Evolutionary conservation across 2,888 invertebrate genomes (phyloP).

Genomic region (Thera obeliscata): DNA sequence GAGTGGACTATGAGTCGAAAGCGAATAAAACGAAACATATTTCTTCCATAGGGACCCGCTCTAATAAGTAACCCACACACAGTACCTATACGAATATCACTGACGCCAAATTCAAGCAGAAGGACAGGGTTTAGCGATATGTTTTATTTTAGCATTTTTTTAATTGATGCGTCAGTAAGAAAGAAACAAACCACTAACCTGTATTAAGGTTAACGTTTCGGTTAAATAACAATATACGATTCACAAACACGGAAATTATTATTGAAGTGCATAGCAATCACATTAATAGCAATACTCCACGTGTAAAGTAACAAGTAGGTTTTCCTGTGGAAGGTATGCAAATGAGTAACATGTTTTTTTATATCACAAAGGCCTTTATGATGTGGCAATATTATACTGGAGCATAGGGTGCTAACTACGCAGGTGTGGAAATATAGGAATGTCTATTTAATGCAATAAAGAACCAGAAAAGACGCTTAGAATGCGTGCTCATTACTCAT

Average conservation of each 20-base stretch:
- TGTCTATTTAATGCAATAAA: background rate
- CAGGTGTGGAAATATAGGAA: background rate
- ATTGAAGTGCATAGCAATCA: constrained; percentile 9
- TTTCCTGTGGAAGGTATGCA: constrained; percentile 34
- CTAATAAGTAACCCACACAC: too few species aligned
- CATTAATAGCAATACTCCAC: constrained; percentile 6
- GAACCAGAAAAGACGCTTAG: background rate
- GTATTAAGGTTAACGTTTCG: background rate
- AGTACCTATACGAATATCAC: too few species aligned
- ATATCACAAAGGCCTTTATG: constrained; percentile 5
- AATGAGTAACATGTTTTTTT: constrained; percentile 27
- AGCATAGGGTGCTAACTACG: background rate
- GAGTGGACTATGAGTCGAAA: too few species aligned
- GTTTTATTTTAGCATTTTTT: too few species aligned
- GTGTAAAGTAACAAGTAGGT: constrained; percentile 5
- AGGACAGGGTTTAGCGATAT: too few species aligned
- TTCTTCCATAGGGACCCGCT: too few species aligned
- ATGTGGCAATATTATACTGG: constrained; percentile 11
- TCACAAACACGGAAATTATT: constrained; percentile 1
- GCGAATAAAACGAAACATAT: too few species aligned
- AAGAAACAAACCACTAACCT: background rate
- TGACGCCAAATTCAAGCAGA: too few species aligned
- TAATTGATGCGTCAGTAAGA: background rate
- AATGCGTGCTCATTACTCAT: too few species aligned
- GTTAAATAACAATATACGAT: background rate